Evolutionary conservation across 2,113 vertebrate genomes (phyloP), one percentile per base, ranked within the genome.

Genomic region (Chamaetylas fuelleborni): DNA sequence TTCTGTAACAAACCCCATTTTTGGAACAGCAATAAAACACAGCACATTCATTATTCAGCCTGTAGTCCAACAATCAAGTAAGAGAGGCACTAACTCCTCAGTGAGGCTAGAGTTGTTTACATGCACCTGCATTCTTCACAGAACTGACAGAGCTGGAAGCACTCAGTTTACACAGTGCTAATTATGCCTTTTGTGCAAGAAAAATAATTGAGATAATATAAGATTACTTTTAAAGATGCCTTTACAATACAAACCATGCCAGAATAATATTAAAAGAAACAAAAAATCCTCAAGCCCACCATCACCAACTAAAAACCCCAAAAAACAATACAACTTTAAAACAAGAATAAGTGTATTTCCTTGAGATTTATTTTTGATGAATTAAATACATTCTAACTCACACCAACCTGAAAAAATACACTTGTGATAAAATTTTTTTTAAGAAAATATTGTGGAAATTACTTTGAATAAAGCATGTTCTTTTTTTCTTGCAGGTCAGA

Each of bases 231-330:
- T 26, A 19, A 76, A 58, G 7, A 6, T 40, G 20, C 26, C 9
- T 86, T 78, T 82, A 42, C 6, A 50, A 17, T 34, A 56, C 1
- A 47, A 12, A 10, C 3, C 4, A 4, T 51, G 14, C 3, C 12
- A 61, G 20, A 87, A n/a, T 25, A 87, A 45, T 45, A 65, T 28
- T 1, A 9, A 74, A 91, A 77, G 13, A 58, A 81, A 61, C 7
- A 14, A 19, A 23, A 70, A 78, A 53, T 16, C 3, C 14, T 48
- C 34, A 31, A 34, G 31, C 4, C 5, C 28, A 29, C 4, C 9
- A 22, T 1, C 19, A 81, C 0, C 7, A 40, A 26, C 9, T 38
- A 53, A 53, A 20, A 42, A 2, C 3, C 2, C 2, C 1, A 11
- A 14, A 38, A 81, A 67, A 7, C 8, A 43, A 38, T 45, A 10